Base-by-base conservation (phyloP, 2,888 invertebrate species). In the Drosophila conformis region DNA sequence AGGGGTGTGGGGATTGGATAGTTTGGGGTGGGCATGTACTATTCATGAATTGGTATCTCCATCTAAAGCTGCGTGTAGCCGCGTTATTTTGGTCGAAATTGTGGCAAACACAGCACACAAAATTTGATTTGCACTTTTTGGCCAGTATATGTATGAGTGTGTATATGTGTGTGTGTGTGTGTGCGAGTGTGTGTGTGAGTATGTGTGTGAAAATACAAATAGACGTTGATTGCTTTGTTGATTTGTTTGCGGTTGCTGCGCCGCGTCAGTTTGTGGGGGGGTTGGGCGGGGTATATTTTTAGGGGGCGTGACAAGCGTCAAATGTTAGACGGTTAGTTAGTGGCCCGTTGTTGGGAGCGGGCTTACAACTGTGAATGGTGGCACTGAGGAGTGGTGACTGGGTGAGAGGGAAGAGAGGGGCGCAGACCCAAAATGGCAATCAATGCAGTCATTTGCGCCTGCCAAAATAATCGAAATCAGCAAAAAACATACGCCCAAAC, bases 141-240 rank as follows among this genome's bases (percentile, higher is more conserved):
- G 73, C 80, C 58, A 63, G 40, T 62, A 58, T 42, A 61, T 46
- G 54, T n/a, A 54, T 56, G 35, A 66, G 56, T 31, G 42, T 21
- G 29, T 46, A 40, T 63, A 38, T 27, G 38, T 56, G 51, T 27
- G 52, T n/a, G 51, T 27, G 63, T 51, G 25, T 27, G 25, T 27
- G 25, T 25, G 25, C 2, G 51, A 18, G 36, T n/a, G 27, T 53
- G 42, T 2, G 52, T 66, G 59, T 52, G 49, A 56, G 46, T 53
- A 38, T 77, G 70, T 82, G 80, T 82, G 85, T 75, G 78, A 89
- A 85, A 89, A 89, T 82, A 87, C 87, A 87, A 87, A 88, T 89
- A 89, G 87, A 88, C 73, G 87, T 89, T 90, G 87, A 87, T 87
- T 87, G 87, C 87, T 87, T 86, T 90, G 90, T 90, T 87, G 87